These are phyloP conservation scores for Halcyon malimbica DNA, from an alignment of 2,113 vertebrate species.

Conservation along the genomic window DNA sequence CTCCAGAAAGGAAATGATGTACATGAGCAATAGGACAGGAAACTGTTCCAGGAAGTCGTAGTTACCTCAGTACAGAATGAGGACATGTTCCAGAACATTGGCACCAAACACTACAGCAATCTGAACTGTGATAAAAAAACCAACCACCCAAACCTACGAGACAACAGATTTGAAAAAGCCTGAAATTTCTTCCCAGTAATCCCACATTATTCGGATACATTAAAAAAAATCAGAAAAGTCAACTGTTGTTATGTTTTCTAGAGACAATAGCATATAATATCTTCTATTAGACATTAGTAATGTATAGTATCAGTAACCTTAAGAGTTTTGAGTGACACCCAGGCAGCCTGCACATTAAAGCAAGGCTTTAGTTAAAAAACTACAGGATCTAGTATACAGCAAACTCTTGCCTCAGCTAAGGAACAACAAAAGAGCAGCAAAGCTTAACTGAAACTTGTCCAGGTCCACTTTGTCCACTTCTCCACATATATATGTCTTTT, in stretches of 20 bases:
- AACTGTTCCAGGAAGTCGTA: conserved; percentile 81
- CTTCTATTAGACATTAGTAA: background rate
- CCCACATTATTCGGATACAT: background rate
- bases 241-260: background rate
- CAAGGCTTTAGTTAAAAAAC: background rate
- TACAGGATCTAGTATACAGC: background rate
- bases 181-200: background rate
- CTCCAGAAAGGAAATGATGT: conserved; percentile 77
- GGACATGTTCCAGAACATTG: conserved; percentile 72
- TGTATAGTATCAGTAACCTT: background rate
- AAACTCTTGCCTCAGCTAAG: background rate
- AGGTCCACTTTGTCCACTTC: background rate
- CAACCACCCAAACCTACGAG: background rate
- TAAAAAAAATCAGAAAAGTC: background rate
- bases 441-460: background rate
- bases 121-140: conserved; percentile 69
- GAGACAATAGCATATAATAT: background rate
- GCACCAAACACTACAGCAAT: conserved; percentile 74
- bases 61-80: conserved; percentile 76
- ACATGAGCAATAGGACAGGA: conserved; percentile 75
- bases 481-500: background rate
- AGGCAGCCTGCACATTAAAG: background rate
- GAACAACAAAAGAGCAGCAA: background rate
- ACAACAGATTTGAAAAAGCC: background rate
- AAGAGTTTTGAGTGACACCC: background rate